A percentile compares a stretch with the other conserved stretches of the same genome.
phyloP scores from a whole-genome alignment of 2,113 vertebrate species.

The Larimichthys crocea region DNA sequence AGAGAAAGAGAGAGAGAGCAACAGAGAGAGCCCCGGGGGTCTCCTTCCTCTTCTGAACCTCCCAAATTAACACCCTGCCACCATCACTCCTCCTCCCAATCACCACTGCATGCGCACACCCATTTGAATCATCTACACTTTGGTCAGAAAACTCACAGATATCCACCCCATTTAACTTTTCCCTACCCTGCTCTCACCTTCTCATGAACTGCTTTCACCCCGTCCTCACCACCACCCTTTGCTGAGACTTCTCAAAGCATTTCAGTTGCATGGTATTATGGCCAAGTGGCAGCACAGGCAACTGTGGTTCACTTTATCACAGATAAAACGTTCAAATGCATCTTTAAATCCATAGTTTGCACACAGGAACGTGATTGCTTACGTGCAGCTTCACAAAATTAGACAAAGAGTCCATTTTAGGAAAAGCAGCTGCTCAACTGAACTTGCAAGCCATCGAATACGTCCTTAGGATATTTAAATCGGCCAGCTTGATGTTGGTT shows the following conservation, averaged over 20 bases:
- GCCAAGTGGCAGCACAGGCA: background rate
- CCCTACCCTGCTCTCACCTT: conserved; percentile 18
- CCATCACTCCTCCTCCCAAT: conserved; percentile 32
- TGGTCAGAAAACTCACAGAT: conserved; percentile 6
- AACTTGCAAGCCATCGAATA: conserved; percentile 19
- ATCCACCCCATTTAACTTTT: conserved; percentile 10
- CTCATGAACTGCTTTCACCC: conserved; percentile 5
- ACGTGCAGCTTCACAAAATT: background rate
- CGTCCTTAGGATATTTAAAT: conserved; percentile 17
- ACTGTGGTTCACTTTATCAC: background rate
- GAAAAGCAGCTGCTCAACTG: conserved; percentile 25
- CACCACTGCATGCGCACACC: conserved; percentile 28
- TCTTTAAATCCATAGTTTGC: background rate
- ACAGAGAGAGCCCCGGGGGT: conserved; percentile 37
- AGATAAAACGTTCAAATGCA: background rate
- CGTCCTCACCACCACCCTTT: background rate
- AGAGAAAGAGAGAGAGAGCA: conserved; percentile 41
- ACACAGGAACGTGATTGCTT: background rate
- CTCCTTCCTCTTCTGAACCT: conserved; percentile 44
- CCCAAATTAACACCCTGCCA: conserved; percentile 62
- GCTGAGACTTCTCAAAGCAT: conserved; percentile 22
- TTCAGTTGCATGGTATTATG: background rate
- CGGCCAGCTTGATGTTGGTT: conserved; percentile 20
- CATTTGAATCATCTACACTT: conserved; percentile 27
- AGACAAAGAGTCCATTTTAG: background rate